phyloP scores from a whole-genome alignment of 2,888 invertebrate genomes.

The Formica aserva region DNA sequence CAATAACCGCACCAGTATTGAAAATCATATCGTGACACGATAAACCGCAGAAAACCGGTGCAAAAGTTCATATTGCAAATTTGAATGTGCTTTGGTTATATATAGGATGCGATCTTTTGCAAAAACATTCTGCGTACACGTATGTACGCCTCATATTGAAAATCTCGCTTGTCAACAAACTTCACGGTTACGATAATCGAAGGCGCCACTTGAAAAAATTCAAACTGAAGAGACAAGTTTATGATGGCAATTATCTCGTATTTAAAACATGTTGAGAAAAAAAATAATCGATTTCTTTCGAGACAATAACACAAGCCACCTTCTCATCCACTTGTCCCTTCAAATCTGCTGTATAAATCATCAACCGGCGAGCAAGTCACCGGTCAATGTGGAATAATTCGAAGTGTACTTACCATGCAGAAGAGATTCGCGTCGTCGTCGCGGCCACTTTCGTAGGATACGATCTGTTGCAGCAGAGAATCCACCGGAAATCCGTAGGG shows the following conservation, averaged over 20 bases:
- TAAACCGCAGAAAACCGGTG: background rate
- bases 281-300: background rate
- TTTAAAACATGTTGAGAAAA: background rate
- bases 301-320: background rate
- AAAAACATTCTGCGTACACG: background rate
- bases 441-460: constrained; percentile 63
- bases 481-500: constrained; percentile 68
- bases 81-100: background rate
- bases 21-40: background rate
- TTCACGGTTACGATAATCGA: constrained; percentile 17
- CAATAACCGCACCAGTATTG: background rate
- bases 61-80: constrained; percentile 14
- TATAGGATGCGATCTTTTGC: background rate
- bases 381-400: constrained; percentile 8
- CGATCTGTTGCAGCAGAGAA: constrained; percentile 50
- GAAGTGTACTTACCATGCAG: constrained; percentile 71
- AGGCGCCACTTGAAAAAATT: background rate
- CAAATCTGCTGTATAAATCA: background rate
- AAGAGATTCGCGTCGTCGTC: constrained; percentile 67
- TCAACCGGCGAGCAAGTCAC: constrained; percentile 5
- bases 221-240: constrained; percentile 2
- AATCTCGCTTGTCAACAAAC: constrained; percentile 22
- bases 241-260: background rate
- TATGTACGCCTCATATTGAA: background rate
- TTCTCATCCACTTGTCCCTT: constrained; percentile 1